Evolutionary conservation across 2,888 invertebrate species (phyloP), one percentile per base, ranked within the genome.

Genomic region (Cataglyphis livida): DNA sequence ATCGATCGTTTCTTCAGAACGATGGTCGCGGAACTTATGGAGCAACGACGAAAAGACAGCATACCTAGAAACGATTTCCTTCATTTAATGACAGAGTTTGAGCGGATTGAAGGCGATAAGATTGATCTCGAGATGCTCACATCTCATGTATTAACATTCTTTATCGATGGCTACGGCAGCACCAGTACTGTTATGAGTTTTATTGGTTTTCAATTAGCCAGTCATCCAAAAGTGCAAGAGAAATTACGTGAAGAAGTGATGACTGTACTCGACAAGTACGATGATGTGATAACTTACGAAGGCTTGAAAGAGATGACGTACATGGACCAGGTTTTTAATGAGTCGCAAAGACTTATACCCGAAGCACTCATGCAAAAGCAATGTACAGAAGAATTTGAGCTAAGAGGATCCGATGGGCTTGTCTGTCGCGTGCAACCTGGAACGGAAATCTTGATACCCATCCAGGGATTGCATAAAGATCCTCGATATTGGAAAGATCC

Each of bases 121-220:
- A 93, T 94, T 68, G 93, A 95, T 76, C 93, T 92, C 3, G 90
- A 93, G 15, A 57, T 86, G 7, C 91, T 95, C 84, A 91, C 94
- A 0, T 93, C 95, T 0, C 95, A 95, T 83, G 93, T 95, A 0
- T 91, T 95, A 2, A 94, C 95, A 9, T 95, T 96, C 89, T 95
- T 95, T 86, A 87, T 95, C 2, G 96, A 95, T 48, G 95, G 95
- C 3, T 95, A 95, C 87, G 95, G 96, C 90, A 95, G 96, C 0
- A 95, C 95, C 0, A 95, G 95, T 25, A 94, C 95, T 1, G 93
- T 95, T 0, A 89, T 95, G 68, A 93, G 94, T 7, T 95, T 95
- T 81, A 92, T 95, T 9, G 89, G 95, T 0, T 95, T 95, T 87
- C 95, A 95, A 86, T 87, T 96, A 1, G 95, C 95, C 1, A 83